Evolutionary conservation across 2,797 vertebrate genomes (phyloP), one percentile per base, ranked within the genome.

Genomic region (Neoniphon sammara): DNA sequence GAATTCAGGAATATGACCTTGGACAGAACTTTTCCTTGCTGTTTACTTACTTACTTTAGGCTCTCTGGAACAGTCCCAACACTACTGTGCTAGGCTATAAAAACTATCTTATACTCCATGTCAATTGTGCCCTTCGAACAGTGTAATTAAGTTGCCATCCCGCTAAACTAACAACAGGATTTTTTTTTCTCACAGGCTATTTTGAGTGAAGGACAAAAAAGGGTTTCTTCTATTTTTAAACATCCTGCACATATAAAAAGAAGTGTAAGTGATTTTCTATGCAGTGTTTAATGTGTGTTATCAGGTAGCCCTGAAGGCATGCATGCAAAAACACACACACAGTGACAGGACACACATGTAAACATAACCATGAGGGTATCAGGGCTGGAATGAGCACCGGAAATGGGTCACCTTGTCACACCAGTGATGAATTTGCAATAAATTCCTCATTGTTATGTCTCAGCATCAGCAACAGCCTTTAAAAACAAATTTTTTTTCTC

Each of bases 1-100:
- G 54, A 60, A 75, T 36, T 67, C 54, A 46, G 59, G 68, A 30
- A 21, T 55, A 67, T 36, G 27, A 49, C 76, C 72, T 55, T 27
- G 31, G 47, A 39, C 46, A 65, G 54, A 70, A 11, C 59, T 56
- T 75, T 74, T 18, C 49, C 11, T 31, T 63, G 31, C 74, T 59
- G 56, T 78, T 73, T 64, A 69, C 21, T 69, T 67, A 56, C 23
- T 20, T 61, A 52, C 21, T 69, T 54, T 50, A 11, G 0, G 3
- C 27, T n/a, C 10, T 14, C 14, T 15, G 44, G 5, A 17, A 46
- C 15, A 1, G 14, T 46, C 15, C 44, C 14, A 17, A 46, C 44
- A 46, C 4, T 42, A 14, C 39, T 42, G 5, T 12, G 15, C 44
- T 17, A 5, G 44, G 15, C 14, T 46, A 46, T 17, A 5, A 46